Evolutionary conservation across 2,113 vertebrate genomes (phyloP).

Genomic region (Trichomycterus rosablanca): DNA sequence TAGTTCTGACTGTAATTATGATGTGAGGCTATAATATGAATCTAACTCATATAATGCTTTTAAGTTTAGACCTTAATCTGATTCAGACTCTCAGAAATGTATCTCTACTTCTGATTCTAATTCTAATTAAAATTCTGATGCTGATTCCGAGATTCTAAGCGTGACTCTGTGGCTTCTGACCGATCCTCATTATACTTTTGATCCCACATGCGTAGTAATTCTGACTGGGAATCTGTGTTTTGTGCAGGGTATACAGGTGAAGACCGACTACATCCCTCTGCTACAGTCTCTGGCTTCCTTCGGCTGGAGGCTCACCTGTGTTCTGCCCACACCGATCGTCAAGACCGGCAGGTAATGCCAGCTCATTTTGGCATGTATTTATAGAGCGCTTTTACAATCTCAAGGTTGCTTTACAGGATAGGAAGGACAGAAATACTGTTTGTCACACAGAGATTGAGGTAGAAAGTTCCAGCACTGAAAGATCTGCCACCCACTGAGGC

Average conservation of each 20-base stretch:
- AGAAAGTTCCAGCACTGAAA: too few relatives aligned
- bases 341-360: slow-evolving; percentile 85
- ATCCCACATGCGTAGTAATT: too few relatives aligned
- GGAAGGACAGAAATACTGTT: too few relatives aligned
- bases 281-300: slow-evolving; percentile 88
- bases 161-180: too few relatives aligned
- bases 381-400: too few relatives aligned
- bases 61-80: not conserved
- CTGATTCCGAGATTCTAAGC: slow-evolving; percentile 38
- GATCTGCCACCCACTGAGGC: too few relatives aligned
- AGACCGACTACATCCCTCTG: slow-evolving; percentile 90
- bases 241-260: slow-evolving; percentile 83
- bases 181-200: too few relatives aligned
- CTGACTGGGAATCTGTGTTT: slow-evolving; percentile 20
- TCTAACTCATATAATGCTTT: not conserved
- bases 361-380: too few relatives aligned
- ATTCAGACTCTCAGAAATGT: not conserved
- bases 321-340: slow-evolving; percentile 88
- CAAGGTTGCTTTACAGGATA: too few relatives aligned
- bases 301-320: slow-evolving; percentile 93
- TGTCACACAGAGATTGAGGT: too few relatives aligned
- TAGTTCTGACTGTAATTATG: too few relatives aligned
- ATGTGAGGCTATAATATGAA: too few relatives aligned
- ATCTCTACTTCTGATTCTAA: not conserved
- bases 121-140: not conserved